These are phyloP conservation scores for Phymatocera aterrima DNA, from an alignment of 2,888 invertebrate species.

Conservation along the genomic window DNA sequence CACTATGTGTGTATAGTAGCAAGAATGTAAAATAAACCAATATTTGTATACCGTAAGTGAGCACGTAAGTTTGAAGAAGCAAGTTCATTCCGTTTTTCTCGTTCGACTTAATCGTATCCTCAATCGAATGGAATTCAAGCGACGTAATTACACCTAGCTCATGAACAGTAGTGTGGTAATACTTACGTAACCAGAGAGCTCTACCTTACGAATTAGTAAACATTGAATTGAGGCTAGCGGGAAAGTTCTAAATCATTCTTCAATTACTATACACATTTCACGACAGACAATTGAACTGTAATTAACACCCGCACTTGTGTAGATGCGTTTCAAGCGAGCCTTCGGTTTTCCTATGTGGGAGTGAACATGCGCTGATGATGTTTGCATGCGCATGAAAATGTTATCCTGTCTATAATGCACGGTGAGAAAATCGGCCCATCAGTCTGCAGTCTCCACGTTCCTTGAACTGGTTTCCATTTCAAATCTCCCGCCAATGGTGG, in stretches of 20 bases:
- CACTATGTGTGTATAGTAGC: no score
- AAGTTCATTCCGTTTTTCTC: no score
- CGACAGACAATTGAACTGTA: background rate
- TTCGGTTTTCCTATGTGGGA: no score
- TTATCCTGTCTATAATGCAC: no score
- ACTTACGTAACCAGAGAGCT: background rate
- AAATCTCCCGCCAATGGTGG: slow-evolving; percentile 59
- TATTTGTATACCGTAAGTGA: no score
- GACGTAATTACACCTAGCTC: slow-evolving; percentile 10
- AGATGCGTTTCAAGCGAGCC: no score
- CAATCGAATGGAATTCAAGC: background rate
- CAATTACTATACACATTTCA: background rate
- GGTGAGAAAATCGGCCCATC: background rate
- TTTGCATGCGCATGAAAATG: no score
- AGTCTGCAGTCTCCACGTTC: background rate
- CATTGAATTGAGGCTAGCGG: background rate
- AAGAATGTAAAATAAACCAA: no score
- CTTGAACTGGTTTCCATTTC: slow-evolving; percentile 37
- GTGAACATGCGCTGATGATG: no score
- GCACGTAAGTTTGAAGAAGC: no score
- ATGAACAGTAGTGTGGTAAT: background rate
- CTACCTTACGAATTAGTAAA: background rate
- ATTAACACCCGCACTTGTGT: no score
- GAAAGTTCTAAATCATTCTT: background rate
- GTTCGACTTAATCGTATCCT: background rate